A percentile compares a stretch with the other conserved stretches of the same genome.
phyloP scores from a whole-genome alignment of 2,797 vertebrate species.

The Bradypodion pumilum region DNA sequence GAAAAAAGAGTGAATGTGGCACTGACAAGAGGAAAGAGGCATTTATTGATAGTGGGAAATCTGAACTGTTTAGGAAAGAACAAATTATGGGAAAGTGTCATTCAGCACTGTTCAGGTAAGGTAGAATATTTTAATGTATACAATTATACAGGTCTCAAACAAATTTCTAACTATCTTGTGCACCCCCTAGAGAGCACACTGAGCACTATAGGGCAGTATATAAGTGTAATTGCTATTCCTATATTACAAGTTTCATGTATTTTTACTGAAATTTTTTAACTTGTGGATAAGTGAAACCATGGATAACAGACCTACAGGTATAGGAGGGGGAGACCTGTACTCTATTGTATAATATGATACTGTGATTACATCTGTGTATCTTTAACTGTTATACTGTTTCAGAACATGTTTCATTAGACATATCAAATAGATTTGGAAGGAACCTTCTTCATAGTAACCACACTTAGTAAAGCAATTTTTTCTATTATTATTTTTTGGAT shows the following conservation, averaged over 20 bases:
- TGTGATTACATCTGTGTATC: neutral
- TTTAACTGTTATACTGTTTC: neutral
- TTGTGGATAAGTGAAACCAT: no score
- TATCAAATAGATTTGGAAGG: neutral
- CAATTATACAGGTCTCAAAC: neutral
- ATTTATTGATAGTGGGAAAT: slow-evolving; percentile 78
- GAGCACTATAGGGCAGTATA: no score
- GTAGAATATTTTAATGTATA: neutral
- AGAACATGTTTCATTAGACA: neutral
- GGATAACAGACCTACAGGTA: no score
- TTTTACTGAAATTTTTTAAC: no score
- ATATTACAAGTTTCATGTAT: no score
- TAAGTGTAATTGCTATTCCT: no score
- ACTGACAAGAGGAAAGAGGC: slow-evolving; percentile 76
- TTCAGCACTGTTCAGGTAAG: slow-evolving; percentile 80
- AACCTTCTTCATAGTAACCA: neutral
- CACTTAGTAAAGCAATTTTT: neutral
- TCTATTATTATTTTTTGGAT: neutral
- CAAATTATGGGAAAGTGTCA: slow-evolving; percentile 75
- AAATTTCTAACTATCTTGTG: no score
- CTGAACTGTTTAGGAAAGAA: slow-evolving; percentile 76
- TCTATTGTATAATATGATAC: neutral
- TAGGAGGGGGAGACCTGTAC: no score
- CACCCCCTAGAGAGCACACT: no score
- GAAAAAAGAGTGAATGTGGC: slow-evolving; percentile 79